A percentile compares a stretch with the other conserved stretches of the same genome.
Evolutionary conservation across 2,113 vertebrate species (phyloP).

Genomic region (Monopterus albus): DNA sequence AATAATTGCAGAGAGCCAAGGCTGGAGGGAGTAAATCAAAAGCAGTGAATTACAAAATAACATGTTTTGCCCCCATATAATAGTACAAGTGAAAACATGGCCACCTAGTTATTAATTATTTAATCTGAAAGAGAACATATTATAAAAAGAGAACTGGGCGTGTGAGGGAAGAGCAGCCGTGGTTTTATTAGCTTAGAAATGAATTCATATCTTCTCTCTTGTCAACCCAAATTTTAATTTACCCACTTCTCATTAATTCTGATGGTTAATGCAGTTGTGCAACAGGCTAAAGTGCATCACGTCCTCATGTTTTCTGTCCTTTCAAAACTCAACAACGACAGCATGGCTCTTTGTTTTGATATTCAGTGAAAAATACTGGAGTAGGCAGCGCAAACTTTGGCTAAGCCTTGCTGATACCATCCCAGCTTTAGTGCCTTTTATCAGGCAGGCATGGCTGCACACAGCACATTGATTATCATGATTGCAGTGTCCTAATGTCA

Average conservation of each 20-base stretch:
- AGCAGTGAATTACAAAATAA: slow-evolving; percentile 42
- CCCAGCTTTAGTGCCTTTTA: slow-evolving; percentile 25
- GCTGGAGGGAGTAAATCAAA: not conserved
- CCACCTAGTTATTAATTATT: slow-evolving; percentile 34
- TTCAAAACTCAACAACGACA: not conserved
- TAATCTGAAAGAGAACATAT: slow-evolving; percentile 37
- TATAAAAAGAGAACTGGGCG: slow-evolving; percentile 7
- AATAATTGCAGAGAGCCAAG: slow-evolving; percentile 8
- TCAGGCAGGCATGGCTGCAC: slow-evolving; percentile 21
- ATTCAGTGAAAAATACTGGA: slow-evolving; percentile 14
- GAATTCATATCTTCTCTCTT: not conserved
- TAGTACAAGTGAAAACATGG: not conserved
- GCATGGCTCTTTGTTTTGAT: not conserved
- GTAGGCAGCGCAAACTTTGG: not conserved
- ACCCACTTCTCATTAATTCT: no score
- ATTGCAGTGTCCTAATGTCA: slow-evolving; percentile 12
- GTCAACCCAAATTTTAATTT: not conserved
- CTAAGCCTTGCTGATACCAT: not conserved
- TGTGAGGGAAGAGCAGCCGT: not conserved
- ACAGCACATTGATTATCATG: slow-evolving; percentile 21
- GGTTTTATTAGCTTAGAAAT: not conserved
- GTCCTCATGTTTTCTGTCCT: not conserved
- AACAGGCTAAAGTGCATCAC: not conserved
- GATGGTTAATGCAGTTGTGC: not conserved
- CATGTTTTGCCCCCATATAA: slow-evolving; percentile 19